phyloP scores from a whole-genome alignment of 2,888 invertebrate species.

The Sphinx pinastri region DNA sequence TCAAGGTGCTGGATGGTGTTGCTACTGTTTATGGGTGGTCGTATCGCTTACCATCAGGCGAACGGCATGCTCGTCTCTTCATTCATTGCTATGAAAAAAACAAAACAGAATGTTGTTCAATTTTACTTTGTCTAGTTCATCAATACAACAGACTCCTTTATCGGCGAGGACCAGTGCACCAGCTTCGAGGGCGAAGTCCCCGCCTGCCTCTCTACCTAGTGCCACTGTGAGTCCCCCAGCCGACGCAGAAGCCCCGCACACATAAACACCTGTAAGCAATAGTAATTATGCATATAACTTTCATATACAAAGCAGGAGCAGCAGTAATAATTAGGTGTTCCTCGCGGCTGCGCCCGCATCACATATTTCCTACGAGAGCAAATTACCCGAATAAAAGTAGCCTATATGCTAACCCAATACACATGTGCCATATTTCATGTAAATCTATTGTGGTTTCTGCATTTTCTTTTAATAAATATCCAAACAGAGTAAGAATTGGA shows the following conservation, averaged over 20 bases:
- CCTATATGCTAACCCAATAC: too few relatives aligned
- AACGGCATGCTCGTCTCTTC: too few relatives aligned
- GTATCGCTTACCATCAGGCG: too few relatives aligned
- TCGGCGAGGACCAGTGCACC: slow-evolving; percentile 94
- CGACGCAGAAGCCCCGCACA: slow-evolving; percentile 95
- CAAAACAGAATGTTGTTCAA: neutral
- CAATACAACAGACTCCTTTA: slow-evolving; percentile 95
- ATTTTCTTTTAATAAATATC: neutral
- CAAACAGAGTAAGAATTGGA: neutral
- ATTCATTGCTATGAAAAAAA: too few relatives aligned
- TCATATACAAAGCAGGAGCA: too few relatives aligned
- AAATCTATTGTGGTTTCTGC: too few relatives aligned
- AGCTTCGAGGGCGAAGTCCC: slow-evolving; percentile 93
- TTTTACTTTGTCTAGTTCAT: slow-evolving; percentile 95
- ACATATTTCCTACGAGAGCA: neutral
- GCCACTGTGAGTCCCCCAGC: slow-evolving; percentile 92
- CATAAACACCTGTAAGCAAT: slow-evolving; percentile 88
- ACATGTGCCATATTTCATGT: too few relatives aligned
- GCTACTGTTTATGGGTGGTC: too few relatives aligned
- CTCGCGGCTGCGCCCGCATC: neutral
- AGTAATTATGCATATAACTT: neutral
- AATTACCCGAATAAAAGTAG: neutral
- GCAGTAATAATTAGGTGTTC: too few relatives aligned
- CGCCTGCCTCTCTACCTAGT: slow-evolving; percentile 88
- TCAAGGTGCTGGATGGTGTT: too few relatives aligned